Base-by-base conservation (phyloP, 1,140 invertebrate genomes). In the Aphaenogaster rudis region DNA sequence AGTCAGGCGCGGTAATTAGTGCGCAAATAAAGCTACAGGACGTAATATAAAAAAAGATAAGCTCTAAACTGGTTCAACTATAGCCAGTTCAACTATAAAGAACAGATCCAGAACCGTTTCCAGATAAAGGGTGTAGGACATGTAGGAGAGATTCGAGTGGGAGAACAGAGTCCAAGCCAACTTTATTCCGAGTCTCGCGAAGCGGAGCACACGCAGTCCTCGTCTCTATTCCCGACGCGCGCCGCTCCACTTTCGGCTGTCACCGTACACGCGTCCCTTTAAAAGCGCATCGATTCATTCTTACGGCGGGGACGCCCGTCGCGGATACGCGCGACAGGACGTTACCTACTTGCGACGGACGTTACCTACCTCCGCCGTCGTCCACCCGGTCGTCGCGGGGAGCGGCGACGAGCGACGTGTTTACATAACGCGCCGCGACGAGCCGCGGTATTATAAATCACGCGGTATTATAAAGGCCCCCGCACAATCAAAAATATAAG, bases 391-490 rank as follows among this genome's bases (percentile, higher is more conserved):
- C n/a, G 8, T 42, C 36, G 36, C 17, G 15, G 13, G 39, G 63
- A 66, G 39, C 17, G 63, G n/a, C 63, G 13, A 28, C 21, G 17
- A 36, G 61, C 61, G 61, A 50, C 33, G 28, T 77, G 57, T 85
- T 85, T 85, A 85, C 57, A 64, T 85, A 85, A 77, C 50, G 50
- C 50, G 50, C 33, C 28, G 15, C 54, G 69, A 64, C 36, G 48
- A 45, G 50, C 28, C 52, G 13, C 76, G 45, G 5, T 67, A 8
- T 52, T 45, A n/a, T 85, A 64, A 86, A 36, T 66, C 74, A 45
- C 45, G 74, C 50, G 59, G 9, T 21, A 21, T 28, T 28, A 28
- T 28, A 28, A 28, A 28, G 28, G 28, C 28, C 28, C 28, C 28
- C 28, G 28, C 28, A 28, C 28, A 28, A 28, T 28, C 0, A 28